These are phyloP conservation scores for Drosophila nebulosa DNA, from an alignment of 1,140 invertebrate genomes.

Conservation along the genomic window DNA sequence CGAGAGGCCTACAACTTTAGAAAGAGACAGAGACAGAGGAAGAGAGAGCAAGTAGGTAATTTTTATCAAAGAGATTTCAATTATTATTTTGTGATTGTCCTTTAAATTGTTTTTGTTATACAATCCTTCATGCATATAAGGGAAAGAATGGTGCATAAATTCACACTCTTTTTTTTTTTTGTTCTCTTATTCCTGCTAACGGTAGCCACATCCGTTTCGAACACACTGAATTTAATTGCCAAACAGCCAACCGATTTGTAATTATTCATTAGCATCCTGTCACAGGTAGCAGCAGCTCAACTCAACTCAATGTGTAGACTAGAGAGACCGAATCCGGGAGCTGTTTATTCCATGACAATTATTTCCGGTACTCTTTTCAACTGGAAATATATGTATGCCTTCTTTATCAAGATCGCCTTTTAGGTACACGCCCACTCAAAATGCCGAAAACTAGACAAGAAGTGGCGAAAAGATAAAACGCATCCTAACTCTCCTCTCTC, in stretches of 20 bases:
- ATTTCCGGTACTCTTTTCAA: slow-evolving; percentile 60
- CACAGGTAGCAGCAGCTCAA: slow-evolving; percentile 53
- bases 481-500: background rate
- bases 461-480: background rate
- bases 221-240: slow-evolving; percentile 46
- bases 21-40: background rate
- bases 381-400: slow-evolving; percentile 31
- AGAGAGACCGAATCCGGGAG: background rate
- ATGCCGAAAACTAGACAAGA: background rate
- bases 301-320: no score
- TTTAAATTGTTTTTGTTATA: slow-evolving; percentile 23
- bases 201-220: slow-evolving; percentile 62
- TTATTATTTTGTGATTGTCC: slow-evolving; percentile 7
- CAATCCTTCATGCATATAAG: slow-evolving; percentile 30
- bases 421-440: slow-evolving; percentile 47
- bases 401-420: slow-evolving; percentile 62
- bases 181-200: slow-evolving; percentile 44
- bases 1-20: background rate
- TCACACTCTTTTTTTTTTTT: slow-evolving; percentile 37
- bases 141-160: slow-evolving; percentile 56
- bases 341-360: slow-evolving; percentile 57
- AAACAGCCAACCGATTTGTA: slow-evolving; percentile 16
- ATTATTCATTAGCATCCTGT: slow-evolving; percentile 52
- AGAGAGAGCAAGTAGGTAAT: background rate
- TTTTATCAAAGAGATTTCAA: slow-evolving; percentile 9